phyloP scores from a whole-genome alignment of 2,888 invertebrate species.

The Xanthorhoe designata region DNA sequence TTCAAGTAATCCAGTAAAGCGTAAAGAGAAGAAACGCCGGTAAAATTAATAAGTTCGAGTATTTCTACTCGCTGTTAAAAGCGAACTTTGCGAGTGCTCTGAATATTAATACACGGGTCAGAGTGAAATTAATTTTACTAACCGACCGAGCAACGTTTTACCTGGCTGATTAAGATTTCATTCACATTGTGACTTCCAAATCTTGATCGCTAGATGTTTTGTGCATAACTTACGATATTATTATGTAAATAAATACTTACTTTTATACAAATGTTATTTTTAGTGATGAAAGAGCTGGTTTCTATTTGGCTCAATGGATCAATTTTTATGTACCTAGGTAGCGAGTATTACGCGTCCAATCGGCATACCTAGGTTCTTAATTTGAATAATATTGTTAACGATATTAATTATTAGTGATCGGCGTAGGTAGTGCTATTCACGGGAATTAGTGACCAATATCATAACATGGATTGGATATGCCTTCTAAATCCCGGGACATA shows the following conservation, averaged over 20 bases:
- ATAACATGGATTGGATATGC: no score
- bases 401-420: no score
- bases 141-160: slow-evolving; percentile 70
- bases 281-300: no score
- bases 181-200: slow-evolving; percentile 48
- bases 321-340: no score
- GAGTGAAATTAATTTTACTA: slow-evolving; percentile 80
- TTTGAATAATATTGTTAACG: no score
- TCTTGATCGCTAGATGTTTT: background rate
- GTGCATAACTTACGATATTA: background rate
- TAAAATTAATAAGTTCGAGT: slow-evolving; percentile 78
- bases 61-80: slow-evolving; percentile 76
- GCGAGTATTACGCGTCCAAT: no score
- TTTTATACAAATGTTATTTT: background rate
- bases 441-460: no score
- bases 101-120: slow-evolving; percentile 83
- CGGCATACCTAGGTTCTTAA: no score
- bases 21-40: slow-evolving; percentile 61
- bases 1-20: slow-evolving; percentile 49
- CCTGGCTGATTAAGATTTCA: slow-evolving; percentile 72
- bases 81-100: slow-evolving; percentile 80
- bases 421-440: no score
- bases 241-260: background rate
- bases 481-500: no score
- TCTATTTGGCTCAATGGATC: no score